Conservation (phyloP, 2,888 invertebrate genomes). For the Meiosimyza decipiens region DNA sequence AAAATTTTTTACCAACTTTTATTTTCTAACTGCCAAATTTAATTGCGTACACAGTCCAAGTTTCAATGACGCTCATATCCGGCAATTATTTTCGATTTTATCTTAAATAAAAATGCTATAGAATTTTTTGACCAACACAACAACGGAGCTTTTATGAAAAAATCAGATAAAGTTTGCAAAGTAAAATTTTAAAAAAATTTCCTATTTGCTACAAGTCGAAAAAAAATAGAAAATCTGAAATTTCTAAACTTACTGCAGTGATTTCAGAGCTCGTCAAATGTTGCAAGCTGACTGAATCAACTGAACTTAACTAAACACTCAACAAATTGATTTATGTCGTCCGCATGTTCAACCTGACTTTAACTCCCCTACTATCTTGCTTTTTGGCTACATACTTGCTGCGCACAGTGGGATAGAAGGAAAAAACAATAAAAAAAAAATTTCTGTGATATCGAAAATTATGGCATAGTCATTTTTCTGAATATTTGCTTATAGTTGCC, state of each 20-base stretch:
- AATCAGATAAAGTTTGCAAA: not conserved
- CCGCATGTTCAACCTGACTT: conserved; percentile 50
- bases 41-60: not conserved
- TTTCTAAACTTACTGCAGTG: not conserved
- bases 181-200: too few species aligned
- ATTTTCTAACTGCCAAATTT: not conserved
- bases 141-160: not conserved
- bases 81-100: conserved; percentile 6
- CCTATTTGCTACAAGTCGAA: too few species aligned
- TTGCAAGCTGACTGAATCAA: not conserved
- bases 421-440: too few species aligned
- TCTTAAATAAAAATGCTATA: conserved; percentile 9
- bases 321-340: conserved; percentile 61
- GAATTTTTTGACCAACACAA: not conserved
- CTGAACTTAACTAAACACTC: conserved; percentile 49
- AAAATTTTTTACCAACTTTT: conserved; percentile 1
- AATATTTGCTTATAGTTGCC: too few species aligned
- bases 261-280: not conserved
- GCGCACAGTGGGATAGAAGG: too few species aligned
- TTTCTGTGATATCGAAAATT: too few species aligned
- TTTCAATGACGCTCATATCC: not conserved
- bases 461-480: too few species aligned
- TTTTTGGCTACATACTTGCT: too few species aligned
- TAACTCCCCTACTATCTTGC: not conserved
- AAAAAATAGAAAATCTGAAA: not conserved